Conservation (phyloP, 2,888 invertebrate genomes). For the Phania funesta region DNA sequence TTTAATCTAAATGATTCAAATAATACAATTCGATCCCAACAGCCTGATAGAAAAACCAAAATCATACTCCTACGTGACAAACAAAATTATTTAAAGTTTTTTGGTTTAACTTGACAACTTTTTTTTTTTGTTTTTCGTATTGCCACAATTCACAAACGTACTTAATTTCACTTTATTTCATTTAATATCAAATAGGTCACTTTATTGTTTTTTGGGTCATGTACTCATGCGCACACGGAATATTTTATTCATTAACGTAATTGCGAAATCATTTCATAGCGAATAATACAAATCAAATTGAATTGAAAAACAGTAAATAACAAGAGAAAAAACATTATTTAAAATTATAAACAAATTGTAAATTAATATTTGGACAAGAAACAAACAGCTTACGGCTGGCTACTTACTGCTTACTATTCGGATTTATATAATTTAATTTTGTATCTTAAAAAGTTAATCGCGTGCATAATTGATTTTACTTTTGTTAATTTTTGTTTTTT, state of each 20-base stretch:
- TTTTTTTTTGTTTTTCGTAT: background rate
- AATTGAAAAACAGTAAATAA: constrained; percentile 1
- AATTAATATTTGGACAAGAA: constrained; percentile 15
- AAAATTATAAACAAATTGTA: constrained; percentile 31
- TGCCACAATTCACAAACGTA: constrained; percentile 9
- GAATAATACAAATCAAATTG: constrained; percentile 16
- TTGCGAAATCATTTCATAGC: constrained; percentile 37
- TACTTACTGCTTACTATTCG: constrained; percentile 10
- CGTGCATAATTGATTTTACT: constrained; percentile 53
- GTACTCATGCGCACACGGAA: constrained; percentile 44
- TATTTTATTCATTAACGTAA: constrained; percentile 45
- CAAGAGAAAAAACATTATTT: constrained; percentile 23
- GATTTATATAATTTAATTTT: constrained; percentile 43
- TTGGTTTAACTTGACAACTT: background rate
- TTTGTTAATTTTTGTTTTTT: background rate
- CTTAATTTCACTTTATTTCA: constrained; percentile 30
- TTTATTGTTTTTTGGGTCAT: constrained; percentile 48
- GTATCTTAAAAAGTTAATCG: constrained; percentile 46
- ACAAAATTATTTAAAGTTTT: background rate
- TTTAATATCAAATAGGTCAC: constrained; percentile 43
- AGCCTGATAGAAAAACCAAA: constrained; percentile 4
- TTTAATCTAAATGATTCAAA: constrained; percentile 40
- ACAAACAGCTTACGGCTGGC: constrained; percentile 17
- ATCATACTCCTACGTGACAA: constrained; percentile 32
- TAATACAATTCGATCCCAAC: background rate